Evolutionary conservation across 2,888 invertebrate species (phyloP).

Genomic region (Pseudococcus viburni): DNA sequence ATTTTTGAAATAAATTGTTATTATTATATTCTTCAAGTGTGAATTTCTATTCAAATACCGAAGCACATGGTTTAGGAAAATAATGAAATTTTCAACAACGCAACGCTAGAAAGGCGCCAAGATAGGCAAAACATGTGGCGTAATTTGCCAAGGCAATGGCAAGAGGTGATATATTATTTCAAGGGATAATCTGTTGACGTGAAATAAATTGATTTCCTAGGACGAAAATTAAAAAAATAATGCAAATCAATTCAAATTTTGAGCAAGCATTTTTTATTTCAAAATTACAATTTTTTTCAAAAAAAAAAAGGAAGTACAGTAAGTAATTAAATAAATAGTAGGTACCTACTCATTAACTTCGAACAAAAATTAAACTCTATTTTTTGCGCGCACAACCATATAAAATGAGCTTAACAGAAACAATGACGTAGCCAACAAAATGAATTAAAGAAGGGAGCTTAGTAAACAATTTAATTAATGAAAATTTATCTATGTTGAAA

Average conservation of each 20-base stretch:
- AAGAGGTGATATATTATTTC: no score
- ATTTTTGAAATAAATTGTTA: no score
- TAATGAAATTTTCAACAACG: no score
- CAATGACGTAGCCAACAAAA: neutral
- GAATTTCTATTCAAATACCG: no score
- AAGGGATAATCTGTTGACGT: neutral
- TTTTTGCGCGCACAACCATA: slow-evolving; percentile 6
- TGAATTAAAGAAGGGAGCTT: no score
- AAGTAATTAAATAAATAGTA: slow-evolving; percentile 1
- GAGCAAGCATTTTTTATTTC: slow-evolving; percentile 10
- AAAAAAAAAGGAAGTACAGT: slow-evolving; percentile 1
- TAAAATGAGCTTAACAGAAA: neutral
- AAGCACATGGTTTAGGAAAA: no score
- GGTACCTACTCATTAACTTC: neutral
- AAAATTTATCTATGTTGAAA: neutral
- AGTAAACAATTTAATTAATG: no score
- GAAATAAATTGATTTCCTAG: neutral
- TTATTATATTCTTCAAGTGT: neutral
- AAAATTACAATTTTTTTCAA: slow-evolving; percentile 10
- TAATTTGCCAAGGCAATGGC: no score
- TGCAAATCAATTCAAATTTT: neutral
- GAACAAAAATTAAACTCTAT: neutral
- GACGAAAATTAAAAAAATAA: neutral
- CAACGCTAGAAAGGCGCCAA: no score
- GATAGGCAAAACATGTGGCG: no score